Base-by-base conservation (phyloP, 2,888 invertebrate genomes). In the Andrena praecox region DNA sequence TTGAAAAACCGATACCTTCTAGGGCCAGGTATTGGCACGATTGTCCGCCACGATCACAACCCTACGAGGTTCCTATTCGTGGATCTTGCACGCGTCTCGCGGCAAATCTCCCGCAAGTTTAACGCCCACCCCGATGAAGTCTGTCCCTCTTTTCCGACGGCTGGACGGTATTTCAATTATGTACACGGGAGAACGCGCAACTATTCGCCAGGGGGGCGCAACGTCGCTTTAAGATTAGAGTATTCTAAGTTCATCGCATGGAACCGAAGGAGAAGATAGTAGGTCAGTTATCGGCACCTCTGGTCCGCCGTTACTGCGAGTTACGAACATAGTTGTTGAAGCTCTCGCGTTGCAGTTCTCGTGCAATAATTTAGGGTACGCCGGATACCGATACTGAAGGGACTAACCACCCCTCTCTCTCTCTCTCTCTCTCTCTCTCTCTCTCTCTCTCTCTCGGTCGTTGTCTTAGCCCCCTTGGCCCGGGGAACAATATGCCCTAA, bases 241-340 rank as follows among this genome's bases (percentile, higher is more conserved):
- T 71, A 77, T 75, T 42, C 71, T 59, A 56, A 82, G 70, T 79
- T 70, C 68, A 69, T 79, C 75, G 69, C 27, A 66, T 63, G 64
- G 83, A 84, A 78, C 77, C 71, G 62, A 80, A 77, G 80, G 75
- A 63, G 77, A 81, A 82, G 87, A 89, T 89, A 89, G 80, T 85
- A 84, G 89, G 88, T 89, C 88, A 88, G 85, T 89, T 88, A 88
- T 88, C 85, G 89, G 80, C 85, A 85, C 87, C 87, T 82, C 79
- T 78, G 82, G 75, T 82, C 71, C 75, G 85, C 75, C 72, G 80
- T 88, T 85, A 84, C 66, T 72, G 72, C 83, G 68, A 88, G 87
- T 74, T 78, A 80, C 82, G 77, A 79, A 74, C 85, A 89, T 87
- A 89, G 89, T 87, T 89, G 81, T 24, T 70, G 79, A 78, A 62